phyloP scores from a whole-genome alignment of 1,140 invertebrate species.

The Micrasema minimum region DNA sequence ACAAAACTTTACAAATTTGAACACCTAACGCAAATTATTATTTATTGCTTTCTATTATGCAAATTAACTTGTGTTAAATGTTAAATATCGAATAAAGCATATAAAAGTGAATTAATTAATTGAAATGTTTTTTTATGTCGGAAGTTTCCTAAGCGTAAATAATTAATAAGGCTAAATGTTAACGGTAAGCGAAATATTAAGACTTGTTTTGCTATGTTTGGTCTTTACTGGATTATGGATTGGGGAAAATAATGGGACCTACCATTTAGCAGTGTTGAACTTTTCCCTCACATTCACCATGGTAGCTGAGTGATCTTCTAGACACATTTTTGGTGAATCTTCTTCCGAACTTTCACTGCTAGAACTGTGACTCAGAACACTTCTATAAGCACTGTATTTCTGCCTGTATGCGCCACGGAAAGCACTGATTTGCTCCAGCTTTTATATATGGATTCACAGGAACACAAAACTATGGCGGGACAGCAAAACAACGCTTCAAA shows the following conservation, averaged over 20 bases:
- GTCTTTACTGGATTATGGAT: background rate
- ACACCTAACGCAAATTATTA: no score
- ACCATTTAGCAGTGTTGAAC: slow-evolving; percentile 51
- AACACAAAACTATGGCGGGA: no score
- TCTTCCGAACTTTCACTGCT: slow-evolving; percentile 18
- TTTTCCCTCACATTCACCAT: slow-evolving; percentile 43
- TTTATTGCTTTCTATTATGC: no score
- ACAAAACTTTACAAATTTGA: no score
- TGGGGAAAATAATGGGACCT: slow-evolving; percentile 22
- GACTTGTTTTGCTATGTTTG: background rate
- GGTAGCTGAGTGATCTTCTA: slow-evolving; percentile 46
- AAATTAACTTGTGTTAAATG: no score
- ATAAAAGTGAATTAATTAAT: no score
- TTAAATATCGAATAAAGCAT: no score
- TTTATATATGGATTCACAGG: background rate
- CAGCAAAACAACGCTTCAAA: background rate
- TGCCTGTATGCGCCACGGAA: slow-evolving; percentile 17
- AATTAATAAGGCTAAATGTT: no score
- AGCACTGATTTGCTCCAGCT: slow-evolving; percentile 30
- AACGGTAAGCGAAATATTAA: no score
- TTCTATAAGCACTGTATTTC: slow-evolving; percentile 26
- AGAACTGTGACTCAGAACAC: slow-evolving; percentile 30
- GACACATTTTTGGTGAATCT: slow-evolving; percentile 51
- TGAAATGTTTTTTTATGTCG: no score
- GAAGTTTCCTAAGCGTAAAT: no score